Conservation (phyloP, 2,113 vertebrate species). For the Gila orcuttii region DNA sequence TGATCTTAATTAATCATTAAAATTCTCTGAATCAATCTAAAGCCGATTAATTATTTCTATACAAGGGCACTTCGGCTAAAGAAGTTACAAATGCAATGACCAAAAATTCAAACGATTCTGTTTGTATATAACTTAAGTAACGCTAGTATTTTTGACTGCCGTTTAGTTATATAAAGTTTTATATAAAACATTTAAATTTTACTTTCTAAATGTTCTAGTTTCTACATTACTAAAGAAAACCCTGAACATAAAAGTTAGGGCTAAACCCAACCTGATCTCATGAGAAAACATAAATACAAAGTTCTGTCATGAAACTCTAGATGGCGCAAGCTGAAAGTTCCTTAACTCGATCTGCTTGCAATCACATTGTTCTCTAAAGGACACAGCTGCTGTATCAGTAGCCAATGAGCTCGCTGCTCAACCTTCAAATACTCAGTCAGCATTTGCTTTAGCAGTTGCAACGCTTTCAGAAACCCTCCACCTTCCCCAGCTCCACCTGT, state of each 20-base stretch:
- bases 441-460: too few relatives aligned
- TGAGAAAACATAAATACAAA: too few relatives aligned
- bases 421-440: too few relatives aligned
- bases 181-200: not conserved
- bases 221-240: not conserved
- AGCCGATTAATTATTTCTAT: not conserved
- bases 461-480: too few relatives aligned
- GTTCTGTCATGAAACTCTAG: too few relatives aligned
- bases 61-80: not conserved
- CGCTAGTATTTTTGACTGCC: not conserved
- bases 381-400: too few relatives aligned
- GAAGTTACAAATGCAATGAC: not conserved
- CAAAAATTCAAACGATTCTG: not conserved
- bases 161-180: not conserved
- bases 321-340: too few relatives aligned
- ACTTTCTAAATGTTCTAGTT: not conserved
- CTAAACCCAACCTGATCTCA: not conserved
- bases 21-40: not conserved
- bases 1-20: not conserved
- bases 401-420: too few relatives aligned
- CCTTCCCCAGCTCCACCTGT: too few relatives aligned
- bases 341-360: too few relatives aligned
- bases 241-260: not conserved
- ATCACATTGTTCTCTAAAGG: too few relatives aligned
- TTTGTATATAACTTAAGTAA: not conserved